Conservation (phyloP, 2,797 vertebrate genomes). For the Morus bassanus region DNA sequence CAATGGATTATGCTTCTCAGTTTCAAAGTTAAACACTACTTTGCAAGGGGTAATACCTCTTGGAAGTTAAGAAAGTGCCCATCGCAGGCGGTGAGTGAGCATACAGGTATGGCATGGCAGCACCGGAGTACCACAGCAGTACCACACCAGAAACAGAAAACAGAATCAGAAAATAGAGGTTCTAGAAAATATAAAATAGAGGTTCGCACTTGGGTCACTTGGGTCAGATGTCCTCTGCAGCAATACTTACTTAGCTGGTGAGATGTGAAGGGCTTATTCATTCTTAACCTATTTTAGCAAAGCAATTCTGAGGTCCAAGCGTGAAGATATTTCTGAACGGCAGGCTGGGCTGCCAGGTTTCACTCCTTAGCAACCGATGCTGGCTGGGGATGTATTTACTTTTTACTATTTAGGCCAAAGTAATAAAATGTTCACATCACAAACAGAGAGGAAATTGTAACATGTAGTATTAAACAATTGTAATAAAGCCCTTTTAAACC, state of each 20-base stretch:
- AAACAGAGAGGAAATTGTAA: not conserved
- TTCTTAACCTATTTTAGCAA: not conserved
- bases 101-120: rapidly evolving
- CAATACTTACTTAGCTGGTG: not conserved
- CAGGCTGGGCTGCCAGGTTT: not conserved
- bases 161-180: not conserved
- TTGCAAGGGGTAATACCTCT: not conserved
- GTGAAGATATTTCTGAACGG: not conserved
- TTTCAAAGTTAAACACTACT: not conserved
- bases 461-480: not conserved
- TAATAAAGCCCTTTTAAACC: not conserved
- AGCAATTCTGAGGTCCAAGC: not conserved
- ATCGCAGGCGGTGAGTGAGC: not conserved
- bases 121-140: not conserved
- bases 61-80: not conserved
- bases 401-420: not conserved
- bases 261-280: not conserved
- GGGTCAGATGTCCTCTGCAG: not conserved
- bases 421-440: not conserved
- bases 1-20: not conserved
- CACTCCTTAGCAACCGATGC: not conserved
- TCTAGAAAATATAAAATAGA: not conserved
- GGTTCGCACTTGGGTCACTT: not conserved
- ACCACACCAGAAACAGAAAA: not conserved
- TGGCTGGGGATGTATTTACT: not conserved